Percentiles rank a stretch among this genome's conserved stretches.
Evolutionary conservation across 2,113 vertebrate genomes (phyloP).

Genomic region (Neopipo cinnamomea): DNA sequence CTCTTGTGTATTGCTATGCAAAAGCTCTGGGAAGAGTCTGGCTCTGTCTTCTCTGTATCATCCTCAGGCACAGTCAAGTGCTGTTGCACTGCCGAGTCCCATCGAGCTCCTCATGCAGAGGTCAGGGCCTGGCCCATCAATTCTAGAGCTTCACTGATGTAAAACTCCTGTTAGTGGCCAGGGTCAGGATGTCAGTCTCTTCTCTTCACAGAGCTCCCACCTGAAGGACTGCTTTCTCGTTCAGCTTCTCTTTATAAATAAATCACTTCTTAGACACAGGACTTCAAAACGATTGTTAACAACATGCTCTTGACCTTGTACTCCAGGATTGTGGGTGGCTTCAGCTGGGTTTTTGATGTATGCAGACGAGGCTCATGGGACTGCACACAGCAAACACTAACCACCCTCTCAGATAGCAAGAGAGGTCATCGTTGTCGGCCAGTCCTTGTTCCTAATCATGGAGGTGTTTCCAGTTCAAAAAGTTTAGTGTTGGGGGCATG

Average conservation of each 20-base stretch:
- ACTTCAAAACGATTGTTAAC: background rate
- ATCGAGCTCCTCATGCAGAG: background rate
- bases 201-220: background rate
- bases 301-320: background rate
- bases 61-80: background rate
- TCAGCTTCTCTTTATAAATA: background rate
- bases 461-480: conserved; percentile 15
- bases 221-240: background rate
- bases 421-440: background rate
- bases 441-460: background rate
- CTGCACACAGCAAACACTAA: background rate
- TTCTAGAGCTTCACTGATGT: background rate
- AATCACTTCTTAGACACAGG: background rate
- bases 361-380: background rate
- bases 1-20: background rate
- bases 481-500: background rate
- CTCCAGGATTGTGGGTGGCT: background rate
- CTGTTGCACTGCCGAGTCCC: background rate
- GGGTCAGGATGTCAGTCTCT: background rate
- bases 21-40: background rate
- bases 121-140: background rate
- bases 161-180: background rate
- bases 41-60: background rate
- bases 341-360: background rate
- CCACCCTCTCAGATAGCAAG: background rate